These are phyloP conservation scores for Ctena decussata DNA, from an alignment of 2,888 invertebrate genomes.

Conservation along the genomic window DNA sequence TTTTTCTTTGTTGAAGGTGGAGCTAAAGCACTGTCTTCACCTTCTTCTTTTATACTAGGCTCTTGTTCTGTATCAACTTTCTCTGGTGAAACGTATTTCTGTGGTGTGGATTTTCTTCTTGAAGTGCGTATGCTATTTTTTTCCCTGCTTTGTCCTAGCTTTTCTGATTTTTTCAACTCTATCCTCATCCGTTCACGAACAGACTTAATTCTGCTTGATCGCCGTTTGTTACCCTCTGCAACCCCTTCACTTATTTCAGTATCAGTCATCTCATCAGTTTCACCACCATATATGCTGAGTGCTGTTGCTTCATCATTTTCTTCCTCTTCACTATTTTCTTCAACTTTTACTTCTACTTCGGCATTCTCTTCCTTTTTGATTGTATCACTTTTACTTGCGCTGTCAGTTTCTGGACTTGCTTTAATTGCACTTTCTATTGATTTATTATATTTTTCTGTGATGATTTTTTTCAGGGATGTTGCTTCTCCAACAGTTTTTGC, in stretches of 20 bases:
- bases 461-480: not conserved
- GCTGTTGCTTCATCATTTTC: not conserved
- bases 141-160: not conserved
- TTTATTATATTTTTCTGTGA: not conserved
- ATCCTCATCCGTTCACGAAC: not conserved
- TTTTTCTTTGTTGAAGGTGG: not conserved
- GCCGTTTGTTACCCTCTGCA: not conserved
- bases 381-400: too few relatives aligned
- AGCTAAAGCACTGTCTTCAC: not conserved
- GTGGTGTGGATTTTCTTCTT: conserved; percentile 1
- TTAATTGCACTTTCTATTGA: not conserved
- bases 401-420: not conserved
- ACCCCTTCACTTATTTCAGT: too few relatives aligned
- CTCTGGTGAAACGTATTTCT: not conserved
- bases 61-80: not conserved
- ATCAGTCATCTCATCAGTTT: not conserved
- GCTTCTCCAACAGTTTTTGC: not conserved
- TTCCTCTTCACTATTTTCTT: not conserved
- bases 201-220: not conserved
- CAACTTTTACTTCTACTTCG: not conserved
- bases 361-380: not conserved
- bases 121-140: not conserved
- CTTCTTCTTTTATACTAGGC: not conserved
- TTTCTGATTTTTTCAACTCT: not conserved
- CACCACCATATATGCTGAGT: not conserved